A percentile compares a stretch with the other conserved stretches of the same genome.
Evolutionary conservation across 2,113 vertebrate genomes (phyloP).

Genomic region (Phaetusa simplex): DNA sequence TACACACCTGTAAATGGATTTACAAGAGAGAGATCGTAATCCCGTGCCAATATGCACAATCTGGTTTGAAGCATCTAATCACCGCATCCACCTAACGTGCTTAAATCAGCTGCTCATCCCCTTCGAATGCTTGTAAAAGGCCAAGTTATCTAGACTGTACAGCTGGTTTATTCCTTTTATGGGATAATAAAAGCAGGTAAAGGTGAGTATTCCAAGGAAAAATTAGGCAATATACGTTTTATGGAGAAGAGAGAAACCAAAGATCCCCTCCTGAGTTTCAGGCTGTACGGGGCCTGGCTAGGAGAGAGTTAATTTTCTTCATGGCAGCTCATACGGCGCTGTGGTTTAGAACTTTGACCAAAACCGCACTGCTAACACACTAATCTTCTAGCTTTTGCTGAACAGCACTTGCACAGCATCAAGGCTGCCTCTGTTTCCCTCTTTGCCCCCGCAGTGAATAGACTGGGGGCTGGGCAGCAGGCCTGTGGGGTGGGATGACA

Average conservation of each 20-base stretch:
- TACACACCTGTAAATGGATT: background rate
- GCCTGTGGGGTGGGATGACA: background rate
- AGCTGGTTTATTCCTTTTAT: background rate
- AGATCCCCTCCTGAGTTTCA: background rate
- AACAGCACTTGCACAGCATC: background rate
- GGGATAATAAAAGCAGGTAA: background rate
- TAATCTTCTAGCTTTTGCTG: background rate
- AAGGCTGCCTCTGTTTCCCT: accelerated
- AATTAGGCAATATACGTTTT: background rate
- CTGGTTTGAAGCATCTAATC: background rate
- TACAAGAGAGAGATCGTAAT: background rate
- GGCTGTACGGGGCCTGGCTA: background rate
- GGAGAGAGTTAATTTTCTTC: background rate
- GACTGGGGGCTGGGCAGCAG: background rate
- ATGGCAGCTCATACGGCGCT: background rate
- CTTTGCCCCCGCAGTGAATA: background rate
- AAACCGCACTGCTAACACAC: background rate
- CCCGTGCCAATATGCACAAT: background rate
- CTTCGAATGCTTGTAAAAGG: background rate
- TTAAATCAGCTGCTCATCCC: background rate
- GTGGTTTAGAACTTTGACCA: background rate
- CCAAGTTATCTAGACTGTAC: background rate
- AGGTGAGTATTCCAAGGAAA: background rate
- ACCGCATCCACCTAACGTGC: background rate
- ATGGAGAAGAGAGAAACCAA: background rate